A percentile compares a stretch with the other conserved stretches of the same genome.
Evolutionary conservation across 2,888 invertebrate genomes (phyloP).

Genomic region (Drosophila yooni): DNA sequence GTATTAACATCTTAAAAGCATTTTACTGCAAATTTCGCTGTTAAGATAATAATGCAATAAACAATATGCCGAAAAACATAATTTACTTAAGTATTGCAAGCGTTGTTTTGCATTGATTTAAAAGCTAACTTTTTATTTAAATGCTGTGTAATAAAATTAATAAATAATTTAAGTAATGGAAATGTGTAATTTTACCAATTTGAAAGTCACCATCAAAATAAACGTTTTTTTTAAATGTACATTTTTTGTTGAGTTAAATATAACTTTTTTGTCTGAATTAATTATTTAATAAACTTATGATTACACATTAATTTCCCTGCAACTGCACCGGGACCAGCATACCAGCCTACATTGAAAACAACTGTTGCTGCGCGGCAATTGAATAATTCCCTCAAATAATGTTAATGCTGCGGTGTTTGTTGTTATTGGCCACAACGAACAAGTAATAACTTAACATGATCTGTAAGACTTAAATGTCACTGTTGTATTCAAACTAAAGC

Average conservation of each 20-base stretch:
- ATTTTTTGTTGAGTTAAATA: background rate
- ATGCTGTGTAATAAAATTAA: background rate
- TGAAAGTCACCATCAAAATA: background rate
- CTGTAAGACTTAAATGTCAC: conserved; percentile 9
- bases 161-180: background rate
- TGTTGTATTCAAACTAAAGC: background rate
- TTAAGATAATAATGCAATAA: background rate
- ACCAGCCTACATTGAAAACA: conserved; percentile 12
- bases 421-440: background rate
- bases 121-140: background rate
- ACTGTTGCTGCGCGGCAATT: conserved; percentile 27
- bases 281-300: background rate
- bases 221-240: background rate
- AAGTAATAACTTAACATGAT: background rate
- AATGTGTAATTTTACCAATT: background rate
- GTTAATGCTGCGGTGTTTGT: background rate
- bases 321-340: conserved; percentile 1
- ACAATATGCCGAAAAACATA: background rate
- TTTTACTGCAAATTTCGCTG: background rate
- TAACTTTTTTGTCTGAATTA: background rate
- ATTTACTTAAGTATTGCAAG: background rate
- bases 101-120: background rate
- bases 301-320: background rate
- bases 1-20: background rate
- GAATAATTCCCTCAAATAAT: background rate